Evolutionary conservation across 2,797 vertebrate species (phyloP), one percentile per base, ranked within the genome.

Genomic region (Typhlichthys subterraneus): DNA sequence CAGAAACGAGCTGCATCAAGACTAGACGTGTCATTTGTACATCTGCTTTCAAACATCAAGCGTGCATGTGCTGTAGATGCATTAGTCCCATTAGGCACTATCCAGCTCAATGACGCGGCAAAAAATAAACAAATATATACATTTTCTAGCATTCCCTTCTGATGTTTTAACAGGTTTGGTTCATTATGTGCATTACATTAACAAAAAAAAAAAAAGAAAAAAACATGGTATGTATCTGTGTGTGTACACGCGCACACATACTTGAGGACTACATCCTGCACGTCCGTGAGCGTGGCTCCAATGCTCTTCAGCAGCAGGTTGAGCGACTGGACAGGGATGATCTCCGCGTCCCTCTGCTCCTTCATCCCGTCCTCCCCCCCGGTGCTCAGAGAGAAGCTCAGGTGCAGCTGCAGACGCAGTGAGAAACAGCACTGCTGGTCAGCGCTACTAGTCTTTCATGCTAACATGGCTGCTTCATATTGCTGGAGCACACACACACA

Each of bases 301-400:
- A 99, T 99, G 59, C 97, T 99, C 92, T 98, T 98, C 57, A 99
- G 92, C 77, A 99, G 84, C 70, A 99, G 90, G 82, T 99, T 96
- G 51, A 99, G 85, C 0, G 91, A 96, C 81, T 95, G 95, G 46
- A 99, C 80, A 0, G 96, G 95, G 74, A 93, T 94, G 60, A 97
- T 11, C 75, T 98, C 96, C 1, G 70, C 89, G 8, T 91, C 92
- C 65, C 93, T 80, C 84, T 94, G 92, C 70, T 93, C 88, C 52
- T 88, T 97, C 81, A 95, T 90, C 33, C 92, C 88, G 31, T 98
- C 97, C 70, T 98, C 95, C 70, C 95, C 93, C 47, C 95, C 96
- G 0, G 94, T 70, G 79, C 96, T 98, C 77, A 99, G 86, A 49
- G 97, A 99, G 80, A 99, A 94, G 87, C 97, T 99, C 90, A 99